Percentiles rank a stretch among this genome's conserved stretches.
Evolutionary conservation across 1,140 invertebrate genomes (phyloP).

Genomic region (Lucilia cuprina): DNA sequence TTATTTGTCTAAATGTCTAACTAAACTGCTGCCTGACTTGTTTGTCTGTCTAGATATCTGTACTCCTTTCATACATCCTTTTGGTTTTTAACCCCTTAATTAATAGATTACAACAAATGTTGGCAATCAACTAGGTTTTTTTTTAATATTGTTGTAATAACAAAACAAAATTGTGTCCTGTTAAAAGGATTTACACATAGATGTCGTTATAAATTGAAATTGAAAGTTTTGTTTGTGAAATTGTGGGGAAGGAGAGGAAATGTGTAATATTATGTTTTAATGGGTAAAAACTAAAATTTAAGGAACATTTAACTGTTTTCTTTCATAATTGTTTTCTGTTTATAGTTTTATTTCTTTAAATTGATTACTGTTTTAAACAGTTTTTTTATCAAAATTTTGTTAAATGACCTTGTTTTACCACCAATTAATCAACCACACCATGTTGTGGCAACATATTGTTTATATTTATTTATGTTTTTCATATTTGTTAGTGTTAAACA

Average conservation of each 20-base stretch:
- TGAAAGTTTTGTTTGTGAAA: too few species aligned
- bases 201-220: too few species aligned
- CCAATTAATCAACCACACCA: conserved; percentile 15
- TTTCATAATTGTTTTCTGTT: too few species aligned
- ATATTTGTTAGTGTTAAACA: neutral
- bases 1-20: neutral
- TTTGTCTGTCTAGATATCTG: neutral
- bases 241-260: too few species aligned
- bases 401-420: conserved; percentile 1
- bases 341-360: too few species aligned
- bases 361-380: too few species aligned
- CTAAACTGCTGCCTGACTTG: neutral
- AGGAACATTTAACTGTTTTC: too few species aligned
- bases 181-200: too few species aligned
- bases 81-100: neutral
- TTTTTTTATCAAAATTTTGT: neutral
- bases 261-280: too few species aligned
- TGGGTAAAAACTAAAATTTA: too few species aligned
- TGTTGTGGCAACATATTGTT: conserved; percentile 1
- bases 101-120: neutral
- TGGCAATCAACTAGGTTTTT: neutral
- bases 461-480: neutral
- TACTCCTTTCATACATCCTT: neutral
- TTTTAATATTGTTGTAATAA: too few species aligned
- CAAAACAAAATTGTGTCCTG: too few species aligned